Evolutionary conservation across 2,888 invertebrate species (phyloP), one percentile per base, ranked within the genome.

Genomic region (Dastarcus helophoroides): DNA sequence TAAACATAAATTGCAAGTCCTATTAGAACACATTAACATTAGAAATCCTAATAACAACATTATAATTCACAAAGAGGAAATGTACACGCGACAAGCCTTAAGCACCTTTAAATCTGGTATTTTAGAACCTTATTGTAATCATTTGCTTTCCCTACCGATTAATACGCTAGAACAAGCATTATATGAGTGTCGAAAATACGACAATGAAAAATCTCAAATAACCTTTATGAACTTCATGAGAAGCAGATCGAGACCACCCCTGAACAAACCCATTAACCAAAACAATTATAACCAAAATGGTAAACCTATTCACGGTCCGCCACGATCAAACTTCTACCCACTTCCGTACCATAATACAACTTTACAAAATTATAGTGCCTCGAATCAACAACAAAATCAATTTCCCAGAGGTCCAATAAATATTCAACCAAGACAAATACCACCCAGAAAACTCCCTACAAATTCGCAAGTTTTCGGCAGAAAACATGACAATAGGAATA

Each of bases 1-100:
- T 14, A 44, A 38, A 38, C 7, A 22, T 22, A 44, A 40, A 33
- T 29, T 43, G 14, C 44, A 43, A 39, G 25, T 39, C 23, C 4
- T 44, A 11, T 7, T 40, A 31, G 38, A 43, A 31, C 36, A 42
- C 14, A 27, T 42, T 7, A 10, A 12, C 9, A 22, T 33, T 5
- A 13, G 33, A 19, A 24, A 16, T 23, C 8, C 25, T 1, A 33
- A 33, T 14, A 7, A 14, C 6, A 23, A 33, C 9, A 33, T 33
- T 11, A 15, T 12, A 23, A 17, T 33, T 12, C 26, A 30, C 15
- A 33, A 38, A 27, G 36, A 38, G 24, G 22, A 23, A 14, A 33
- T 2, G 24, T 37, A 38, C 16, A 31, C 26, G 1, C 27, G 27
- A 15, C 38, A 38, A 26, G 38, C 32, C 2, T 22, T 36, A 17